A percentile compares a stretch with the other conserved stretches of the same genome.
Conservation (phyloP, 2,888 invertebrate genomes). For the Lordiphosa andalusiaca region DNA sequence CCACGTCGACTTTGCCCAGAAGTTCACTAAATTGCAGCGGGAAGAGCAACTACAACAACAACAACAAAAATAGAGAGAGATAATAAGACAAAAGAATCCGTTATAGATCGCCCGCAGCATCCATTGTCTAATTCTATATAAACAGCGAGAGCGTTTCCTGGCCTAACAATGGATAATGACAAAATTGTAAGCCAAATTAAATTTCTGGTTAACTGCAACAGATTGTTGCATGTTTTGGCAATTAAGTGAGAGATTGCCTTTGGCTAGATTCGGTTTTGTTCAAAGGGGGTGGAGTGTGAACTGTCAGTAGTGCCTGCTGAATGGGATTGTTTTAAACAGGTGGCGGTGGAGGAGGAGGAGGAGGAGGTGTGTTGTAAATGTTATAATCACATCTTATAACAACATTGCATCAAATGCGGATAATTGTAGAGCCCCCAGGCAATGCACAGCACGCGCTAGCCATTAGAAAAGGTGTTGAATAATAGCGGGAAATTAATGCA, state of each 20-base stretch:
- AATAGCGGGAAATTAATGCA: not conserved
- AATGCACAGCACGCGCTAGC: slow-evolving; percentile 33
- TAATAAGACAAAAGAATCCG: slow-evolving; percentile 23
- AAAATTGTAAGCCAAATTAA: slow-evolving; percentile 56
- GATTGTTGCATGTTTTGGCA: slow-evolving; percentile 42
- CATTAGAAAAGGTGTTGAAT: not conserved
- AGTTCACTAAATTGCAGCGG: slow-evolving; percentile 90
- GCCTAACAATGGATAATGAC: slow-evolving; percentile 48
- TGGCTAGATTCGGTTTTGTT: not conserved
- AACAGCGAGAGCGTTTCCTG: slow-evolving; percentile 54
- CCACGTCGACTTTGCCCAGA: slow-evolving; percentile 90
- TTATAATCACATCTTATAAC: slow-evolving; percentile 27
- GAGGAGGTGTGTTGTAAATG: slow-evolving; percentile 34
- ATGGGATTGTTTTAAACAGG: slow-evolving; percentile 8
- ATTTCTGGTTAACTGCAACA: slow-evolving; percentile 46
- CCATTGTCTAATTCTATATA: slow-evolving; percentile 48
- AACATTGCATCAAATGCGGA: slow-evolving; percentile 18
- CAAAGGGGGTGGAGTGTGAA: slow-evolving; percentile 8
- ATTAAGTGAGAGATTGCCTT: slow-evolving; percentile 28
- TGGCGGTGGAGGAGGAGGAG: too few species aligned
- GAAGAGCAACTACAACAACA: slow-evolving; percentile 88
- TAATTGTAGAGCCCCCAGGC: slow-evolving; percentile 32
- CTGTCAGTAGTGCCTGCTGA: slow-evolving; percentile 21
- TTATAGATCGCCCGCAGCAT: slow-evolving; percentile 44
- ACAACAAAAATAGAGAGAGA: slow-evolving; percentile 66